Base-by-base conservation (phyloP, 2,888 invertebrate species). In the Malthinus seriepunctatus region DNA sequence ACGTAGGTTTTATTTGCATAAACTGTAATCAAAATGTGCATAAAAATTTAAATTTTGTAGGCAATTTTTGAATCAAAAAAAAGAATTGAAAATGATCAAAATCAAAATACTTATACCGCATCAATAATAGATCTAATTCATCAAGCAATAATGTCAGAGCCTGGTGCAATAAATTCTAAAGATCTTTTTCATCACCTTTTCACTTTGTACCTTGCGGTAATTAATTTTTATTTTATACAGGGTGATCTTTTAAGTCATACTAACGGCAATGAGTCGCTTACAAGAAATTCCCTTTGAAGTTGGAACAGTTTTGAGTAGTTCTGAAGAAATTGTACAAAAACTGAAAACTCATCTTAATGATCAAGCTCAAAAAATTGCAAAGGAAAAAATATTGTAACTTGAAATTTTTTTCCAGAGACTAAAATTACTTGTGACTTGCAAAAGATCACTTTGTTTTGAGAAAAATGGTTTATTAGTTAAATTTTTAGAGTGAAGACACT, bases 401-500 rank as follows among this genome's bases (percentile, higher is more conserved):
- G n/a, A n/a, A n/a, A n/a, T n/a, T n/a, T n/a, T n/a, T n/a, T n/a
- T n/a, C n/a, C n/a, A n/a, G n/a, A n/a, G n/a, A n/a, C n/a, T n/a
- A n/a, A n/a, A n/a, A n/a, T n/a, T n/a, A n/a, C n/a, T n/a, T n/a
- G n/a, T n/a, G n/a, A n/a, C n/a, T n/a, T n/a, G n/a, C n/a, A n/a
- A n/a, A n/a, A n/a, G n/a, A n/a, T n/a, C n/a, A n/a, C 23, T 23
- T 23, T 5, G 5, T 3, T 23, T 23, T 3, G 3, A 23, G 23
- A 23, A 23, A 23, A 23, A 23, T 23, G n/a, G n/a, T n/a, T n/a
- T 23, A 35, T 35, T 35, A 35, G 7, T 10, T 10, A 3, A 33
- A 34, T 15, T 69, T 72, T 59, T 60, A 75, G 74, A 67, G 72
- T 35, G 71, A 74, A 66, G 75, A 76, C 54, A 71, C 76, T 0